phyloP scores from a whole-genome alignment of 2,888 invertebrate species.

The Yponomeuta malinellus region DNA sequence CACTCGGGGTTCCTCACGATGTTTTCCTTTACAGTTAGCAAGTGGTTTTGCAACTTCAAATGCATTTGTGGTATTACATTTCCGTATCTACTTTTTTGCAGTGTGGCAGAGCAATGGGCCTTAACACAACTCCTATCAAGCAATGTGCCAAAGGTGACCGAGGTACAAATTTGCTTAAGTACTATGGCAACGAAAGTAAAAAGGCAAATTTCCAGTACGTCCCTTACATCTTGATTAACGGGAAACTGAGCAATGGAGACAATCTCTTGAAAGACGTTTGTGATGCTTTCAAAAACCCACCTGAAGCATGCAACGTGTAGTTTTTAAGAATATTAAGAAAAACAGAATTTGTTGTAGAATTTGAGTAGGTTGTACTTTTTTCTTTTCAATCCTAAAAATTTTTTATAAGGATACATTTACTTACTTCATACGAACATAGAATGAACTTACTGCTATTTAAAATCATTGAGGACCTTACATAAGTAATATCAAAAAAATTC shows the following conservation, averaged over 20 bases:
- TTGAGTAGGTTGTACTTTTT: too few species aligned
- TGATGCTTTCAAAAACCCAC: conserved; percentile 34
- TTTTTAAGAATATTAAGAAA: background rate
- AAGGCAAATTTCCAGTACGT: conserved; percentile 28
- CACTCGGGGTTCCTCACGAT: too few species aligned
- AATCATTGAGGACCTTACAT: too few species aligned
- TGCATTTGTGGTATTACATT: too few species aligned
- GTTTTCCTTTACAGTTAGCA: too few species aligned
- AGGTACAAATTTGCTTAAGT: conserved; percentile 25
- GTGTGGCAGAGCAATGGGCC: conserved; percentile 35
- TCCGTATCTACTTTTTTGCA: conserved; percentile 27
- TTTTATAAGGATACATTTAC: too few species aligned
- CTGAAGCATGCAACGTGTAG: conserved; percentile 29
- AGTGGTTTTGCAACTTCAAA: too few species aligned
- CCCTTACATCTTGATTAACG: conserved; percentile 42
- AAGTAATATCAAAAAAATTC: too few species aligned
- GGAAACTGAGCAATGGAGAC: conserved; percentile 23
- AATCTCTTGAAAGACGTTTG: conserved; percentile 38
- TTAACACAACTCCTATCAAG: conserved; percentile 35
- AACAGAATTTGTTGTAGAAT: too few species aligned
- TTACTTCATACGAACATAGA: too few species aligned
- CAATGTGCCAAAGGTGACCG: conserved; percentile 37
- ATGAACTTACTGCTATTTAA: too few species aligned
- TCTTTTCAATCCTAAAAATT: too few species aligned
- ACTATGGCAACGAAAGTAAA: conserved; percentile 36